A percentile compares a stretch with the other conserved stretches of the same genome.
Conservation (phyloP, 2,113 vertebrate species). For the Erpornis zantholeuca region DNA sequence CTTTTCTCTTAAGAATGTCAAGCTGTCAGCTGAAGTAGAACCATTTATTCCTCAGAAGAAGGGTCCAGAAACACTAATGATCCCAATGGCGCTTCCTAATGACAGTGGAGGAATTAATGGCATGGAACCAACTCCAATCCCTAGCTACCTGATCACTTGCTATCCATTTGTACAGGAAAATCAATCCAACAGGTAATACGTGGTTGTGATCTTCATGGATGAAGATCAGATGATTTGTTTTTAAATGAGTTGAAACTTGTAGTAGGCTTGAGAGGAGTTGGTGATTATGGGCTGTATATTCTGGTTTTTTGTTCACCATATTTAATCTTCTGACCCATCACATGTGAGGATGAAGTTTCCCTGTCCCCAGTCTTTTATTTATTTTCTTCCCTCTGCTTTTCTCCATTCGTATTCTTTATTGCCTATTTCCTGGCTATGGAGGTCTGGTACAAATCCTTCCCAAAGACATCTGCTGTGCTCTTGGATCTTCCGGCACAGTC, state of each 20-base stretch:
- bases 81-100: constrained; percentile 88
- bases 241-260: background rate
- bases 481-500: background rate
- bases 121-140: constrained; percentile 90
- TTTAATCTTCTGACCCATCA: background rate
- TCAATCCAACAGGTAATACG: constrained; percentile 90
- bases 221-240: background rate
- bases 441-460: background rate
- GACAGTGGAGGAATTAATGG: constrained; percentile 81
- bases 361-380: background rate
- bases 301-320: accelerated
- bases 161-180: constrained; percentile 98
- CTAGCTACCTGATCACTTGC: constrained; percentile 97
- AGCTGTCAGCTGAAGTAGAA: constrained; percentile 96
- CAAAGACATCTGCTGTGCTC: background rate
- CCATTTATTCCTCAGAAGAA: constrained; percentile 98
- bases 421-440: background rate
- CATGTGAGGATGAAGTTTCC: background rate
- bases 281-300: background rate
- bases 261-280: background rate
- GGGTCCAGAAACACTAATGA: constrained; percentile 85
- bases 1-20: constrained; percentile 85
- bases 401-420: background rate
- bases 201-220: background rate
- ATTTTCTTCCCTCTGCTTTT: background rate